Conservation (phyloP, 2,888 invertebrate species). For the Phorcus lineatus region DNA sequence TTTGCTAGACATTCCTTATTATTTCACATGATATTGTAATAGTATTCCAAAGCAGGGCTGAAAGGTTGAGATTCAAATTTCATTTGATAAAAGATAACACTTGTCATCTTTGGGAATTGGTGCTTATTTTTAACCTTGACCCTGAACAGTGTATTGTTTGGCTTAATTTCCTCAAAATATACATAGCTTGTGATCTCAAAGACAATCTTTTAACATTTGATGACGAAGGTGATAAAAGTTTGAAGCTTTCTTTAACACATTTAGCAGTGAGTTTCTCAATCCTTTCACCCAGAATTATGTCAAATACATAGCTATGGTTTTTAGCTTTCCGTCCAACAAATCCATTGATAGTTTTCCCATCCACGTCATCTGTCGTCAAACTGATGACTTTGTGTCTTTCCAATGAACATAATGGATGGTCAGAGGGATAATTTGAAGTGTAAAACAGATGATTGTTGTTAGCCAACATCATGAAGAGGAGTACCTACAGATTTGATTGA, state of each 20-base stretch:
- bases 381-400: not conserved
- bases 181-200: not conserved
- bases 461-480: not conserved
- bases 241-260: not conserved
- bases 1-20: not conserved
- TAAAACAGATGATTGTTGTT: not conserved
- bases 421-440: not conserved
- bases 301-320: not conserved
- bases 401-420: not conserved
- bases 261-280: not conserved
- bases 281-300: not conserved
- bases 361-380: not conserved
- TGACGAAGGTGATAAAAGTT: not conserved
- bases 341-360: not conserved
- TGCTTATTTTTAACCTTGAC: not conserved
- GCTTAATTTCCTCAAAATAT: not conserved
- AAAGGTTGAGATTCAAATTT: not conserved
- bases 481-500: conserved; percentile 11
- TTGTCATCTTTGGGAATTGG: not conserved
- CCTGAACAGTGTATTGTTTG: not conserved
- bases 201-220: not conserved
- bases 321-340: not conserved
- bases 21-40: not conserved
- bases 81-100: not conserved
- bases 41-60: not conserved